A percentile compares a stretch with the other conserved stretches of the same genome.
Evolutionary conservation across 1,140 invertebrate genomes (phyloP).

Genomic region (Neodiprion fabricii): DNA sequence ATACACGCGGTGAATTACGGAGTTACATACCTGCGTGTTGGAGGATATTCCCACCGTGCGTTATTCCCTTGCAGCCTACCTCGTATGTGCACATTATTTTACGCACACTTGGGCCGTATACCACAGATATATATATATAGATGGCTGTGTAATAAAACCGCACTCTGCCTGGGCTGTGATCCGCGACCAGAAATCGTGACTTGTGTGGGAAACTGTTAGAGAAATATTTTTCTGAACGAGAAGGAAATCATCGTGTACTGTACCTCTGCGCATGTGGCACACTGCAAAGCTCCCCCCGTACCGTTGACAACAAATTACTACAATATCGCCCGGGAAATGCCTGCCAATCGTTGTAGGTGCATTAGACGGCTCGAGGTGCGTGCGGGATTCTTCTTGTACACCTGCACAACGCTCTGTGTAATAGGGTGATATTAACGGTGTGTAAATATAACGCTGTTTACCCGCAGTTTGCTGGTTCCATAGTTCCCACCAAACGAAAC

Average conservation of each 20-base stretch:
- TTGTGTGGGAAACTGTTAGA: conserved; percentile 59
- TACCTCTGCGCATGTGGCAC: background rate
- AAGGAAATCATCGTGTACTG: background rate
- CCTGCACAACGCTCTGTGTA: background rate
- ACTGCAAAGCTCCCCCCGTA: background rate
- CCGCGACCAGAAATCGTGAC: conserved; percentile 60
- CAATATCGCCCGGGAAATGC: background rate
- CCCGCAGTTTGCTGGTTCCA: too few species aligned
- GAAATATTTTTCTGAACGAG: conserved; percentile 33
- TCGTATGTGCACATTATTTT: background rate
- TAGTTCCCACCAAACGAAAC: too few species aligned
- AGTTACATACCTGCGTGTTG: background rate
- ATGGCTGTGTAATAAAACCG: background rate
- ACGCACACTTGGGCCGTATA: background rate
- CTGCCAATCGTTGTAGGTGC: background rate
- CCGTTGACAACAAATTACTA: background rate
- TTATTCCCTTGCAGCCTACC: background rate
- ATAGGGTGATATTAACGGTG: background rate
- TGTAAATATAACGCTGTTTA: background rate
- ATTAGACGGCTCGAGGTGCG: background rate
- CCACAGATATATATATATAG: too few species aligned
- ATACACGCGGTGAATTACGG: conserved; percentile 25
- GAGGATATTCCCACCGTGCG: conserved; percentile 14
- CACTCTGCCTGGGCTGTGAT: conserved; percentile 48
- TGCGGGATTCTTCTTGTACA: background rate